phyloP scores from a whole-genome alignment of 2,113 vertebrate species.

The Rhinoptilus africanus region DNA sequence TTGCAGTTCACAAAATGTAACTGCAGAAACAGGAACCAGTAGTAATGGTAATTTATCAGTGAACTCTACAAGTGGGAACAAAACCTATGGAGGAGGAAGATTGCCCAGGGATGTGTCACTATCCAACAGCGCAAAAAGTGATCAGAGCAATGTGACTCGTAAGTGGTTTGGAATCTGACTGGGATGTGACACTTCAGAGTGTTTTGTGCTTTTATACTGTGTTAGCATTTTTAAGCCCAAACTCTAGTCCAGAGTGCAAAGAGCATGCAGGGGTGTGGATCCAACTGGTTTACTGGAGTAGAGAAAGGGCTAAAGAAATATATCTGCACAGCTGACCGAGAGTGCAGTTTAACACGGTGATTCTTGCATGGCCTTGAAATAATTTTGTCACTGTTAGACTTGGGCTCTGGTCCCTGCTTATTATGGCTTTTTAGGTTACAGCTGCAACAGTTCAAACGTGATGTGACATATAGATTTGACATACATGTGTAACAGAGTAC shows the following conservation, averaged over 20 bases:
- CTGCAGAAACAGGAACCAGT: neutral
- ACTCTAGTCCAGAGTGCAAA: neutral
- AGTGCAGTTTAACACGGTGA: neutral
- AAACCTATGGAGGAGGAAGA: neutral
- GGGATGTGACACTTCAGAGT: neutral
- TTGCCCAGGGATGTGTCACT: too few relatives aligned
- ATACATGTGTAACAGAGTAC: rapidly evolving
- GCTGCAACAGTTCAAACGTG: neutral
- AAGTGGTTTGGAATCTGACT: neutral
- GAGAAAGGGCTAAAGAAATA: neutral
- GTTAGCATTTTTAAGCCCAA: neutral
- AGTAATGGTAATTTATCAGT: neutral
- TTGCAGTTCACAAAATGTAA: neutral
- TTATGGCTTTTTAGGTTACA: neutral
- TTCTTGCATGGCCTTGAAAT: neutral
- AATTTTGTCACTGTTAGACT: neutral
- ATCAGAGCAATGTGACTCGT: neutral
- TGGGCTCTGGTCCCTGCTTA: neutral
- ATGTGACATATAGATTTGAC: neutral
- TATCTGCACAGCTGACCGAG: neutral
- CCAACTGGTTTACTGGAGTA: neutral
- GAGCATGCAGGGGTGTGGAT: neutral
- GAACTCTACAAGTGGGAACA: neutral
- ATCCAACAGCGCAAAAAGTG: rapidly evolving
- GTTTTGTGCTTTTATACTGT: neutral